phyloP scores from a whole-genome alignment of 2,888 invertebrate species.

The Taenaris catops region DNA sequence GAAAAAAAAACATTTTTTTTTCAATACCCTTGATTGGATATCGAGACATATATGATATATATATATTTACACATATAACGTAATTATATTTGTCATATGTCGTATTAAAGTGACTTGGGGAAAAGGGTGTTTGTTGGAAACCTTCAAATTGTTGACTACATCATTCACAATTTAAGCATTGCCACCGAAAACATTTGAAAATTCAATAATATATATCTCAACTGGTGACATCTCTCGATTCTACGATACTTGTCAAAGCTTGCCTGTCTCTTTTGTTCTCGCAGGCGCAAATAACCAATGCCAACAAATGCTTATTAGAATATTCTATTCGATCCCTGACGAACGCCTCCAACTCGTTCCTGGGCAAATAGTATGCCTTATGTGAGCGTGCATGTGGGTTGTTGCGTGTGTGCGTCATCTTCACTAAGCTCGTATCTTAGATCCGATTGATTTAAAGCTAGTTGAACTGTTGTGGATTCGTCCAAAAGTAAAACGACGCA shows the following conservation, averaged over 20 bases:
- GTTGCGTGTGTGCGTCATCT: too few relatives aligned
- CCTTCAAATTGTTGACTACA: too few relatives aligned
- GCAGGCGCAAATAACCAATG: constrained; percentile 91
- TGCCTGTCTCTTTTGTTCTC: constrained; percentile 94
- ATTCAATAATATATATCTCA: constrained; percentile 2
- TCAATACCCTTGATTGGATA: neutral
- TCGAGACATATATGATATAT: neutral
- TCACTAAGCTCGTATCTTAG: too few relatives aligned
- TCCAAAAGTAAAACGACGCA: too few relatives aligned
- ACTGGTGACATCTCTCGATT: constrained; percentile 49
- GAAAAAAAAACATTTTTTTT: neutral
- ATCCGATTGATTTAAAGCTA: too few relatives aligned
- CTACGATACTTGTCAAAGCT: constrained; percentile 86
- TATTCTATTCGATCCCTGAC: constrained; percentile 93
- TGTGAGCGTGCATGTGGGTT: too few relatives aligned
- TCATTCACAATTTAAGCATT: too few relatives aligned
- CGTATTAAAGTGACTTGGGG: too few relatives aligned
- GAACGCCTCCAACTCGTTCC: constrained; percentile 93
- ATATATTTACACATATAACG: neutral
- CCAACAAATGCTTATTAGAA: constrained; percentile 91
- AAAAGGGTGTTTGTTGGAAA: too few relatives aligned
- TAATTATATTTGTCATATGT: too few relatives aligned
- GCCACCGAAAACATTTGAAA: too few relatives aligned
- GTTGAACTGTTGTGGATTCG: too few relatives aligned
- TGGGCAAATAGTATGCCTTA: constrained; percentile 97